Percentiles rank a stretch among this genome's conserved stretches.
phyloP scores from a whole-genome alignment of 2,888 invertebrate species.

The Venusia cambrica region DNA sequence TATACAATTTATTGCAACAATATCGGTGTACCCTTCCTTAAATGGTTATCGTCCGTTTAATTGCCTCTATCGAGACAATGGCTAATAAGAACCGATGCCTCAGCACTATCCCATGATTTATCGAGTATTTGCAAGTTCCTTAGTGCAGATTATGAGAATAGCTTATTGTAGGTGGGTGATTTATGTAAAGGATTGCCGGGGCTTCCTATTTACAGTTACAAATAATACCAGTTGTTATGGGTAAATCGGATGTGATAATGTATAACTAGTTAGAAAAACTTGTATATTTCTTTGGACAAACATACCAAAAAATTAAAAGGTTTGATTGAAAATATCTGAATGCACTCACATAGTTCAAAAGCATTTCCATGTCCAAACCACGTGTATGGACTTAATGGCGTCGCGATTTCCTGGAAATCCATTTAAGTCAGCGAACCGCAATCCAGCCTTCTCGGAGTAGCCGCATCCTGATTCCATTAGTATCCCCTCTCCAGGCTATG shows the following conservation, averaged over 20 bases:
- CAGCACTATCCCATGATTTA: slow-evolving; percentile 71
- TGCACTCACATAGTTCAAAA: slow-evolving; percentile 43
- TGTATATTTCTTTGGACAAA: no score
- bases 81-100: slow-evolving; percentile 75
- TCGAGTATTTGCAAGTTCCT: slow-evolving; percentile 59
- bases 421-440: slow-evolving; percentile 60
- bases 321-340: no score
- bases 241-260: no score
- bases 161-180: slow-evolving; percentile 43
- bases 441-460: slow-evolving; percentile 47
- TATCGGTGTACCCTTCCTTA: slow-evolving; percentile 63
- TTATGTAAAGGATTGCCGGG: slow-evolving; percentile 29
- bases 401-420: slow-evolving; percentile 57
- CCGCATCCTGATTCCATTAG: slow-evolving; percentile 64
- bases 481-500: slow-evolving; percentile 41
- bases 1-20: slow-evolving; percentile 74
- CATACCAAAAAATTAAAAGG: no score
- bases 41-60: slow-evolving; percentile 75
- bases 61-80: slow-evolving; percentile 74
- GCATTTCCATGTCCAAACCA: slow-evolving; percentile 49
- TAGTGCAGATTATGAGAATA: slow-evolving; percentile 60
- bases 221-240: no score
- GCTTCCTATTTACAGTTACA: slow-evolving; percentile 25
- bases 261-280: no score
- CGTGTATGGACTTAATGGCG: slow-evolving; percentile 45